Percentiles rank a stretch among this genome's conserved stretches.
These are phyloP conservation scores for Saxicola maurus DNA, from an alignment of 2,797 vertebrate genomes.

Conservation along the genomic window DNA sequence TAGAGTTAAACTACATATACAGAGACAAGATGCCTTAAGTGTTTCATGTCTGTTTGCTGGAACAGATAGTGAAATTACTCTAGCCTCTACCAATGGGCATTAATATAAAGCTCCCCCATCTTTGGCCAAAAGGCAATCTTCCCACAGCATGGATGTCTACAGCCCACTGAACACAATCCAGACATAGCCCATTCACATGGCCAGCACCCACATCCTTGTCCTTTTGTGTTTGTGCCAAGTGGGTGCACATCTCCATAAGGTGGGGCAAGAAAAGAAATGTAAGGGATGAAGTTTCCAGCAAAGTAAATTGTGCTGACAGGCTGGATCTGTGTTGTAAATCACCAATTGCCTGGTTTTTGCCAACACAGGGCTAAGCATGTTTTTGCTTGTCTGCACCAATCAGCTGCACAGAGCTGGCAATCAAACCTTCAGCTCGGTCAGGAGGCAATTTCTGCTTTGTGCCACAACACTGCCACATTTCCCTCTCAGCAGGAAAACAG, in stretches of 20 bases:
- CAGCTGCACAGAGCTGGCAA: background rate
- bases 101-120: background rate
- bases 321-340: background rate
- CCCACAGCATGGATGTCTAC: background rate
- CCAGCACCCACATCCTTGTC: rapidly evolving
- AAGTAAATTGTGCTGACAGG: background rate
- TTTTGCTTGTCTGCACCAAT: background rate
- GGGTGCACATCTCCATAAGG: background rate
- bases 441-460: background rate
- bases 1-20: background rate
- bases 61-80: background rate
- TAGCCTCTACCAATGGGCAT: background rate
- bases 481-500: background rate
- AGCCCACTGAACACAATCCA: background rate
- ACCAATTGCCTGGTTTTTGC: background rate
- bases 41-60: background rate
- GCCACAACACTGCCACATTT: background rate
- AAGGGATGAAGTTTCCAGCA: background rate
- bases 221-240: background rate
- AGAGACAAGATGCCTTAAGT: background rate
- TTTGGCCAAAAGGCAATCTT: background rate
- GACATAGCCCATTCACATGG: background rate
- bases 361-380: background rate
- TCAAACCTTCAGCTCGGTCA: background rate
- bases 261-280: background rate